phyloP scores from a whole-genome alignment of 1,140 invertebrate genomes.

The Diuraphis noxia region DNA sequence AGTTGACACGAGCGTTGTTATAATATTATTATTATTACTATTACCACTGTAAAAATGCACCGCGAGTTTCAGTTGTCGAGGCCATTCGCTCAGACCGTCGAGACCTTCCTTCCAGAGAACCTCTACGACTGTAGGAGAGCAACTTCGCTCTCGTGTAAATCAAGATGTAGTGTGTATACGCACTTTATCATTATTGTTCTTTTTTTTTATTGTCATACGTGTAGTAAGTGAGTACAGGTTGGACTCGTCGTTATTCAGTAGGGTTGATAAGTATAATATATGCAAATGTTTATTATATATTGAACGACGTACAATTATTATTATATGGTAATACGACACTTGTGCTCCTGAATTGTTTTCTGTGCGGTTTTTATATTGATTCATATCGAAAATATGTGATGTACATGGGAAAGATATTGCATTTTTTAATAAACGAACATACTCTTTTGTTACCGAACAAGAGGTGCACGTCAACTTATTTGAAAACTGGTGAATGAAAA shows the following conservation, averaged over 20 bases:
- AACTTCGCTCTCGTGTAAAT: background rate
- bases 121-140: background rate
- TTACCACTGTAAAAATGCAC: background rate
- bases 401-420: background rate
- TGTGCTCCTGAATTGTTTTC: background rate
- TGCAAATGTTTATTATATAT: background rate
- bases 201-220: background rate
- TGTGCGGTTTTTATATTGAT: background rate
- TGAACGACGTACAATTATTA: background rate
- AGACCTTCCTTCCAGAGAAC: slow-evolving; percentile 26
- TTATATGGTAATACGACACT: background rate
- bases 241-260: background rate
- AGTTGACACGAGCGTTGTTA: background rate
- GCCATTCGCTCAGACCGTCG: background rate
- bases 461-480: background rate
- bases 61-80: background rate
- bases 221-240: background rate
- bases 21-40: background rate
- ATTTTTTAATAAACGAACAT: background rate
- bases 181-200: background rate
- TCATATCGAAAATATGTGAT: background rate
- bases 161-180: background rate
- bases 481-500: background rate
- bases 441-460: background rate
- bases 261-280: background rate